Base-by-base conservation (phyloP, 2,113 vertebrate species). In the Ploceus nigricollis region DNA sequence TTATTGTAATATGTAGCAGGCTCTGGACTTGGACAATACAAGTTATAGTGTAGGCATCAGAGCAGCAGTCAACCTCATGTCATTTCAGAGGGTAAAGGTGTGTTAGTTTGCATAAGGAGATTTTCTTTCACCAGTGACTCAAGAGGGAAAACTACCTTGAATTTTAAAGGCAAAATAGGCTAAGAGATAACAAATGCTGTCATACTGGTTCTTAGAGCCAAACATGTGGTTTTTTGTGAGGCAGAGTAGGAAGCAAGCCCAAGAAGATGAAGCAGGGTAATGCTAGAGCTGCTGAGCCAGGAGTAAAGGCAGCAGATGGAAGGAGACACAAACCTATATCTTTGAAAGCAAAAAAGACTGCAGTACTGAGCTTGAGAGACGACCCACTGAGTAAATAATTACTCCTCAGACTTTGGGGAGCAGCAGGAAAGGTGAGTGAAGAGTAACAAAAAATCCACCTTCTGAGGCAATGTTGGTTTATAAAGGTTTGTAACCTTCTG, bases 171-270 rank as follows among this genome's bases (percentile, higher is more conserved):
- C 35, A 63, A 80, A 71, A 72, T 12, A 63, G 7, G 18, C 39
- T 63, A 51, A 72, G 27, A 81, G 18, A 16, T 57, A 82, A 71
- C 54, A 81, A 80, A 73, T 60, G 50, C 24, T 66, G 30, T 47
- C 44, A 51, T 14, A 35, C 9, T 24, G 28, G 7, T 11, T 56
- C 33, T 66, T 50, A 65, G 42, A 76, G 39, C 13, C 20, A 69
- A 69, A 60, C 6, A 8, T 0, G 0, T 31, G 15, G 7, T 14
- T 58, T 60, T 80, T 83, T 53, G 23, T 5, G 13, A 35, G 33
- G 27, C 5, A 85, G 24, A 61, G 28, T 7, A 69, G 27, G 25
- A 61, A 58, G 69, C 13, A 89, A 77, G 56, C 7, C 5, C 4
- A 22, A 45, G 42, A 75, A 82, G 15, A 78, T 48, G 45, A 91